Percentiles rank a stretch among this genome's conserved stretches.
Conservation (phyloP, 2,888 invertebrate species). For the Acheta domesticus region DNA sequence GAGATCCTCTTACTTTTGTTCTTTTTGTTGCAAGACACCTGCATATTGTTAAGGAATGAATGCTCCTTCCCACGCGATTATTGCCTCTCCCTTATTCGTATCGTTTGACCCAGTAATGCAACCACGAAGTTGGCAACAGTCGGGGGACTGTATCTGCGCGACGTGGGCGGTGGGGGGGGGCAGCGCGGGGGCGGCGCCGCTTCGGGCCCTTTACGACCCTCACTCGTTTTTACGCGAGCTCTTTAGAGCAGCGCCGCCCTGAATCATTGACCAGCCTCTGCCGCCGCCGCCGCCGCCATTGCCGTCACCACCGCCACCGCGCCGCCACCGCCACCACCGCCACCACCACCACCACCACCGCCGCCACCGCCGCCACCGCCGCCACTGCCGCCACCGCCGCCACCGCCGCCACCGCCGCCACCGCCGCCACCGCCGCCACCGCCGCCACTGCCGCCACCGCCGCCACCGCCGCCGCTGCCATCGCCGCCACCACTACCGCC, state of each 20-base stretch:
- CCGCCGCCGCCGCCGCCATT: not conserved
- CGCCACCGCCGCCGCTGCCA: too few species aligned
- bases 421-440: not conserved
- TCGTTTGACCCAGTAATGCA: too few species aligned
- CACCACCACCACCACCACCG: not conserved
- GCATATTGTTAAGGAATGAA: too few species aligned
- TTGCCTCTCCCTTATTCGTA: too few species aligned
- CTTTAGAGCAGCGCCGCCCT: not conserved
- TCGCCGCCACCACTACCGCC: too few species aligned
- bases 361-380: not conserved
- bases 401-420: not conserved
- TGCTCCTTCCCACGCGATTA: too few species aligned
- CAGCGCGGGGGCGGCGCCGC: not conserved
- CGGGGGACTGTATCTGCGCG: too few species aligned
- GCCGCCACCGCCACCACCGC: not conserved
- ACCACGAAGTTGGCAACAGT: too few species aligned
- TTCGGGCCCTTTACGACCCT: slow-evolving; percentile 8
- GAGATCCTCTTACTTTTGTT: too few species aligned
- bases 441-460: too few species aligned
- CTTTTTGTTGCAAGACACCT: too few species aligned
- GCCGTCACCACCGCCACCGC: not conserved
- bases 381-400: not conserved
- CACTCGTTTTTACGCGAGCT: not conserved
- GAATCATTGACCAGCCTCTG: slow-evolving; percentile 18
- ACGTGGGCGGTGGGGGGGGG: not conserved